Conservation (phyloP, 2,797 vertebrate genomes). For the Glyptemys insculpta region DNA sequence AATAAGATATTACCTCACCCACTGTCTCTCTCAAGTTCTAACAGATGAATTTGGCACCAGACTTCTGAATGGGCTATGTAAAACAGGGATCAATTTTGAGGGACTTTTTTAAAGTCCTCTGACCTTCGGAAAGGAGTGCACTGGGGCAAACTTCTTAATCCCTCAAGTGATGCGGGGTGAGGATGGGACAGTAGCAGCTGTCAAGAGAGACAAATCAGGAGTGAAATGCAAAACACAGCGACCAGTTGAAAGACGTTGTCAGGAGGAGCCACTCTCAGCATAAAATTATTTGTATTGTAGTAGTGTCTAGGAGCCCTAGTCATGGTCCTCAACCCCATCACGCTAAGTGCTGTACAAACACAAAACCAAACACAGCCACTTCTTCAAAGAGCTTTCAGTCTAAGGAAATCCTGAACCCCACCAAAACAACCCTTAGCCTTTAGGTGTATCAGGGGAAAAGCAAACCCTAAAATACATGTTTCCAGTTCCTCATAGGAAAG, state of each 20-base stretch:
- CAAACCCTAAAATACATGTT: not conserved
- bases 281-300: accelerated
- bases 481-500: not conserved
- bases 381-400: not conserved
- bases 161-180: not conserved
- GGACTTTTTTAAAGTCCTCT: not conserved
- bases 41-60: not conserved
- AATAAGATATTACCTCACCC: too few relatives aligned
- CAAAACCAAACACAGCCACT: too few relatives aligned
- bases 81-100: not conserved
- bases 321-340: too few relatives aligned
- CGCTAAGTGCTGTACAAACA: too few relatives aligned
- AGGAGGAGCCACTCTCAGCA: not conserved
- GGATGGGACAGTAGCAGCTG: accelerated
- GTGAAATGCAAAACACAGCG: not conserved
- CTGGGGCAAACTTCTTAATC: not conserved
- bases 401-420: not conserved
- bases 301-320: accelerated
- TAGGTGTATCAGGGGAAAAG: not conserved
- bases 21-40: not conserved
- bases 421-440: too few relatives aligned
- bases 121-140: accelerated
- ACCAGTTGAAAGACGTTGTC: accelerated
- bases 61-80: slow-evolving; percentile 8
- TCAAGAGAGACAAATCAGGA: not conserved